phyloP scores from a whole-genome alignment of 2,113 vertebrate species.

The Ophthalmolycus amberensis region DNA sequence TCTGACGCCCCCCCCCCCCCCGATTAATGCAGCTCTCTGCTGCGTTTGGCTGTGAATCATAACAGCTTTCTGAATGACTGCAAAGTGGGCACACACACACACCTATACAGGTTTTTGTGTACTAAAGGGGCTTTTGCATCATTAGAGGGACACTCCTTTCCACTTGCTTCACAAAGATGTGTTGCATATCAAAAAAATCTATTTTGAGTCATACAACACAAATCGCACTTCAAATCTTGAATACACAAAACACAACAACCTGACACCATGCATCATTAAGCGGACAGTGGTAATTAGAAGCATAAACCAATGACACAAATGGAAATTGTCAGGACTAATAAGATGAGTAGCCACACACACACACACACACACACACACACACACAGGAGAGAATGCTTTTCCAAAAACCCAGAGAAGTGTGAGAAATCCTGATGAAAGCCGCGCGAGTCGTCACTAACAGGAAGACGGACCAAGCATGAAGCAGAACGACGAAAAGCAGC shows the following conservation, averaged over 20 bases:
- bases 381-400: slow-evolving; percentile 24
- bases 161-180: neutral
- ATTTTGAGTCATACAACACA: neutral
- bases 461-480: slow-evolving; percentile 60
- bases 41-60: slow-evolving; percentile 20
- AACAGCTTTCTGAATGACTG: slow-evolving; percentile 21
- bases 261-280: neutral
- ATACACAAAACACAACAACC: neutral
- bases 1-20: neutral
- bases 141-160: neutral
- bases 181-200: neutral
- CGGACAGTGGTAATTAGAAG: neutral
- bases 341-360: no score
- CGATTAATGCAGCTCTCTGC: slow-evolving; percentile 17
- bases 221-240: neutral
- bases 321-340: no score
- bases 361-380: neutral
- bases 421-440: slow-evolving; percentile 66
- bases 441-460: slow-evolving; percentile 49
- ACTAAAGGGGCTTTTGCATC: neutral
- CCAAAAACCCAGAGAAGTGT: slow-evolving; percentile 51
- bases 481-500: slow-evolving; percentile 65
- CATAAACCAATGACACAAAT: neutral
- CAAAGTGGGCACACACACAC: slow-evolving; percentile 10
- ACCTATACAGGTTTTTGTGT: neutral